Evolutionary conservation across 2,797 vertebrate species (phyloP).

Genomic region (Bovichtus variegatus): DNA sequence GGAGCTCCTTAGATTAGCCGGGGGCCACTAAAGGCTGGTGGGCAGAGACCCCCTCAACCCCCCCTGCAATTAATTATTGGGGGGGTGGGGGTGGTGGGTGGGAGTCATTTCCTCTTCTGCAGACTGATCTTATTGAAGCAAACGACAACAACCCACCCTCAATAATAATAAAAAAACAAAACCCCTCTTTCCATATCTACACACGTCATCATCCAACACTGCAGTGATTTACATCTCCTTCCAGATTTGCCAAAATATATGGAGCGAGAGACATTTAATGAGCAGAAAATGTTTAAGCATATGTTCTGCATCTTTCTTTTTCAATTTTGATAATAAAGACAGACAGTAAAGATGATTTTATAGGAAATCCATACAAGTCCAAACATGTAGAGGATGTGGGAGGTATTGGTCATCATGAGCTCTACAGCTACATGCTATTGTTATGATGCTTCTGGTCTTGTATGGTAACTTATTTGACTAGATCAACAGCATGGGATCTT

Average conservation of each 20-base stretch:
- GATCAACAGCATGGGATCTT: slow-evolving; percentile 87
- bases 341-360: slow-evolving; percentile 49
- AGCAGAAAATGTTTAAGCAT: slow-evolving; percentile 57
- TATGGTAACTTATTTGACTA: slow-evolving; percentile 83
- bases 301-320: slow-evolving; percentile 50
- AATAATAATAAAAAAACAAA: slow-evolving; percentile 51
- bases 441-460: slow-evolving; percentile 86
- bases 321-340: slow-evolving; percentile 42
- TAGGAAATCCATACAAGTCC: slow-evolving; percentile 79
- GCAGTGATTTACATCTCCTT: slow-evolving; percentile 85
- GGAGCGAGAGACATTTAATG: slow-evolving; percentile 61
- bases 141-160: slow-evolving; percentile 62
- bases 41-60: slow-evolving; percentile 80
- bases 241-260: slow-evolving; percentile 84
- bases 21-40: slow-evolving; percentile 79
- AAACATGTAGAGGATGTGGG: slow-evolving; percentile 72
- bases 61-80: slow-evolving; percentile 60
- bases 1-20: slow-evolving; percentile 65
- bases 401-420: slow-evolving; percentile 69
- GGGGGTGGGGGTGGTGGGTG: slow-evolving; percentile 15
- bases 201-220: slow-evolving; percentile 68
- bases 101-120: slow-evolving; percentile 67
- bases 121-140: slow-evolving; percentile 76
- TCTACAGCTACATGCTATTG: slow-evolving; percentile 81
- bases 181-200: slow-evolving; percentile 59